Conservation (phyloP, 2,888 invertebrate genomes). For the Aromia moschata region DNA sequence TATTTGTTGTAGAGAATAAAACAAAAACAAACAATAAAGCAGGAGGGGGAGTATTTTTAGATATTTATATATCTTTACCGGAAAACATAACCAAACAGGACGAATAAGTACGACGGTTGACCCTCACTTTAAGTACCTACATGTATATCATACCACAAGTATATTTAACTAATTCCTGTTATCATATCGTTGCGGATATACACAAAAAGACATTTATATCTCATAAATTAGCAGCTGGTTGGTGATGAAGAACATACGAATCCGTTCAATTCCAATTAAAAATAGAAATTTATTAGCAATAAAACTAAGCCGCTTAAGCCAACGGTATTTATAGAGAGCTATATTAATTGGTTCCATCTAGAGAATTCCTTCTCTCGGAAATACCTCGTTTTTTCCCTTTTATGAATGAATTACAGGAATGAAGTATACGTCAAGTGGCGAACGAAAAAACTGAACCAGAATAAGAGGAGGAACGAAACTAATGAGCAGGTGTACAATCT, state of each 20-base stretch:
- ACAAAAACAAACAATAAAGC: no score
- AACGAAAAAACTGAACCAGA: slow-evolving; percentile 1
- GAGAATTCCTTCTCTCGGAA: neutral
- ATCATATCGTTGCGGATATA: no score
- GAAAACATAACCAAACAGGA: no score
- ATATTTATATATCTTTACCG: no score
- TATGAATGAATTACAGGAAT: slow-evolving; percentile 3
- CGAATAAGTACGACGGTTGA: no score
- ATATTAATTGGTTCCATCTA: neutral
- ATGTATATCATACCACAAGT: no score
- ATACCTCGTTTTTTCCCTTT: slow-evolving; percentile 1
- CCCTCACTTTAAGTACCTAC: no score
- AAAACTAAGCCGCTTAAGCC: neutral
- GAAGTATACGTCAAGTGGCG: neutral
- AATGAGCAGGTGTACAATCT: no score
- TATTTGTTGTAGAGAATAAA: no score
- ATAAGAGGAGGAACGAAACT: no score
- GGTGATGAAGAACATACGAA: neutral
- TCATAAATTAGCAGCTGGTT: neutral
- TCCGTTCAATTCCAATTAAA: neutral
- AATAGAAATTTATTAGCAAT: neutral
- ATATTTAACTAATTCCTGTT: neutral
- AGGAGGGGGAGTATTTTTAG: no score
- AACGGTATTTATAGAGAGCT: neutral
- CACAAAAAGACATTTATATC: neutral